A percentile compares a stretch with the other conserved stretches of the same genome.
Conservation (phyloP, 2,113 vertebrate genomes). For the Alouatta palliata region DNA sequence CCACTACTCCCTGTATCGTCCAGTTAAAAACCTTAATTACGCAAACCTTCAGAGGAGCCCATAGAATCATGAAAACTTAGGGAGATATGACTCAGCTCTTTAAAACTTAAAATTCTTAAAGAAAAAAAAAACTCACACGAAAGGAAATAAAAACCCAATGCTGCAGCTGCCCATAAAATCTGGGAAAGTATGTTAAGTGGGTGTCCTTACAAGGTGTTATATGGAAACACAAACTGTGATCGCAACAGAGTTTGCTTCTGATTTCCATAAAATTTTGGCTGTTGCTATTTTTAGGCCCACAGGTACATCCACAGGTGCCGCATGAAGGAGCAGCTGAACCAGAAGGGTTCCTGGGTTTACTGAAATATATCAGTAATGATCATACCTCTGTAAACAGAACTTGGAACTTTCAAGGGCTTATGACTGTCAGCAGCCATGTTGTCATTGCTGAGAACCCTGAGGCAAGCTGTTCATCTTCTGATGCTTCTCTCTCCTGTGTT, state of each 20-base stretch:
- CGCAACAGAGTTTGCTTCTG: slow-evolving; percentile 7
- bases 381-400: neutral
- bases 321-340: neutral
- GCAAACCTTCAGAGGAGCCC: neutral
- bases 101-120: slow-evolving; percentile 56
- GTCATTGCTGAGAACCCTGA: neutral
- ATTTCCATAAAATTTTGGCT: neutral
- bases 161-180: slow-evolving; percentile 53
- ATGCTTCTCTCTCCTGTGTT: neutral
- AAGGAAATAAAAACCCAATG: slow-evolving; percentile 8
- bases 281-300: slow-evolving; percentile 23
- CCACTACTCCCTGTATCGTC: neutral
- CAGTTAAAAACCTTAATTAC: neutral
- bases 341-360: neutral
- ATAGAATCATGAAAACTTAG: neutral
- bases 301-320: slow-evolving; percentile 2
- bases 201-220: slow-evolving; percentile 36
- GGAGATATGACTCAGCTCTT: slow-evolving; percentile 31
- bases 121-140: neutral
- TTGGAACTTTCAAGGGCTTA: neutral
- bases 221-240: slow-evolving; percentile 51
- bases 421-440: neutral
- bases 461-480: neutral
- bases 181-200: slow-evolving; percentile 42
- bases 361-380: neutral